Base-by-base conservation (phyloP, 1,140 invertebrate species). In the Calephelis virginiensis region DNA sequence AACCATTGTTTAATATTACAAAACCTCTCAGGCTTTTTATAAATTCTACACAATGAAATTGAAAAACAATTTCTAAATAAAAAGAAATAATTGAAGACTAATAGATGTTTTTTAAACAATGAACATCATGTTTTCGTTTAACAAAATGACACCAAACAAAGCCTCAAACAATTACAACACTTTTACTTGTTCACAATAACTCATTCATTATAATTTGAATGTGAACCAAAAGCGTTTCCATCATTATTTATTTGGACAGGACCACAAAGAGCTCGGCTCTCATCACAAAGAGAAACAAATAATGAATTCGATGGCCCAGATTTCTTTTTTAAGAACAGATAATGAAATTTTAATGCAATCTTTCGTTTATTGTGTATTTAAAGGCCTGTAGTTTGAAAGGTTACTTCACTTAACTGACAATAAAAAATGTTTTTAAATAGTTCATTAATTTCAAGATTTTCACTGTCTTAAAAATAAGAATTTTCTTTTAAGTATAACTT, bases 291-390 rank as follows among this genome's bases (percentile, higher is more conserved):
- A 47, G 28, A 62, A 47, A 62, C 43, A 46, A 62, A 49, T 63
- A 49, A 63, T 63, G 62, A 63, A 63, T 63, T 63, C 48, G 28
- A 47, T 63, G 46, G 62, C 13, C 47, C 47, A 49, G 45, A 47
- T 37, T 63, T 50, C 12, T 63, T 63, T 63, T 48, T 63, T 47
- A 49, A 47, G 13, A 48, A 63, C 28, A 10, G 53, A 40, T 45
- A 47, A 63, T 63, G 46, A 46, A 59, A 37, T 37, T 59, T 38
- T 37, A 59, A 59, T 59, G 12, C n/a, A 37, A n/a, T 8, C 8
- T 49, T 64, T 63, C 8, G 49, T n/a, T 63, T 63, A 48, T 9
- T 37, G 48, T 38, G 8, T 14, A 59, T 37, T 59, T 59, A 8
- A 12, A 12, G 53, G 37, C 8, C 28, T 38, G 53, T 59, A n/a